Evolutionary conservation across 2,888 invertebrate genomes (phyloP).

Genomic region (Rhopalosiphum nymphaeae): DNA sequence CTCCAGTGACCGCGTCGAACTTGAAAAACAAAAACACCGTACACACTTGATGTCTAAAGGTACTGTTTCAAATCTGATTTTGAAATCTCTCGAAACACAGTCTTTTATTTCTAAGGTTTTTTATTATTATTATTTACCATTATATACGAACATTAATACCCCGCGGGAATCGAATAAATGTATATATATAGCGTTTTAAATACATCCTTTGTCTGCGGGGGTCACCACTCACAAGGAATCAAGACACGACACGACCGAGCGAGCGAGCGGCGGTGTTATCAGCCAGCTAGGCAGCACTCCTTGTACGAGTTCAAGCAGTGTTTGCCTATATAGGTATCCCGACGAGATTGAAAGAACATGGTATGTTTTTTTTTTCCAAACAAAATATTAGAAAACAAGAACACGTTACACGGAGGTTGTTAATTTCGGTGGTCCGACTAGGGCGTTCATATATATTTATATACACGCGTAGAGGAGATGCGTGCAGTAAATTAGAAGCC

Average conservation of each 20-base stretch:
- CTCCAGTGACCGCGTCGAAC: constrained; percentile 12
- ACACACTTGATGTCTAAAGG: not conserved
- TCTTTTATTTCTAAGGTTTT: not conserved
- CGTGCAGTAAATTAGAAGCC: constrained; percentile 63
- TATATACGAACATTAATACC: not conserved
- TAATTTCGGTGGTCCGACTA: constrained; percentile 59
- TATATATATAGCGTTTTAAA: constrained; percentile 42
- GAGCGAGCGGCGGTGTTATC: constrained; percentile 8
- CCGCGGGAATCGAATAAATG: constrained; percentile 40
- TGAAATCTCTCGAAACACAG: constrained; percentile 24
- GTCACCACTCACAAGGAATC: constrained; percentile 39
- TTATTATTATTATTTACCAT: not conserved
- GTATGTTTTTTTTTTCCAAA: constrained; percentile 2
- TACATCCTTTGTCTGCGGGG: constrained; percentile 25
- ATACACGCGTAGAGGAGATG: constrained; percentile 25
- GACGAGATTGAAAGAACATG: constrained; percentile 19
- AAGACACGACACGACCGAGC: constrained; percentile 21
- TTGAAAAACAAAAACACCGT: constrained; percentile 26
- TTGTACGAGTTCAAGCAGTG: not conserved
- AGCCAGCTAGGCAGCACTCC: not conserved
- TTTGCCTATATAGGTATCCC: not conserved
- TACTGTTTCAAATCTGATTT: constrained; percentile 41
- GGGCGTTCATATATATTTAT: not conserved
- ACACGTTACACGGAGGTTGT: constrained; percentile 37
- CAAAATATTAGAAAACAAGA: constrained; percentile 32